A percentile compares a stretch with the other conserved stretches of the same genome.
These are phyloP conservation scores for Tryphoninae sp. DNA, from an alignment of 2,888 invertebrate genomes.

Conservation along the genomic window DNA sequence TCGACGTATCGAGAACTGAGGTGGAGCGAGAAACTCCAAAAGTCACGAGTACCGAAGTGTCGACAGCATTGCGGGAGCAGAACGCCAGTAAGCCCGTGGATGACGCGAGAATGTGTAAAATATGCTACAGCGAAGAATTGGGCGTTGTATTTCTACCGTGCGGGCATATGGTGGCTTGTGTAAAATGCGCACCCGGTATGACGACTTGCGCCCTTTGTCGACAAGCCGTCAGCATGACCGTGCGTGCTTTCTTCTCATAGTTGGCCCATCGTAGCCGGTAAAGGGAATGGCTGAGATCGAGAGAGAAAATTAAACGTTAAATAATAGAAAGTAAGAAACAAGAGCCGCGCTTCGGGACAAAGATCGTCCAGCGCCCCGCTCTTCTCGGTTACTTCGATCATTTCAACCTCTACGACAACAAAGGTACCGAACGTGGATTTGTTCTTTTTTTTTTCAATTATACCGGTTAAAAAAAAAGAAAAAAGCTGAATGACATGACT, in stretches of 20 bases:
- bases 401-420: slow-evolving; percentile 17
- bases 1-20: slow-evolving; percentile 48
- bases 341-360: not conserved
- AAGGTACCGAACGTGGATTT: slow-evolving; percentile 49
- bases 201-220: slow-evolving; percentile 95
- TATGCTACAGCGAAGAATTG: slow-evolving; percentile 94
- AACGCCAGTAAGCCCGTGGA: slow-evolving; percentile 69
- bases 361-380: slow-evolving; percentile 9
- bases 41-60: not conserved
- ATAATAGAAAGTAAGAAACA: slow-evolving; percentile 3
- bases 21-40: not conserved
- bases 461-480: not conserved
- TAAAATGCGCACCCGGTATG: slow-evolving; percentile 93
- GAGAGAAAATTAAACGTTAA: not conserved
- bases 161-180: slow-evolving; percentile 96
- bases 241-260: slow-evolving; percentile 84
- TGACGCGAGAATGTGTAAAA: slow-evolving; percentile 90
- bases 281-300: slow-evolving; percentile 3
- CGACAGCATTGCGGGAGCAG: not conserved
- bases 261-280: slow-evolving; percentile 64
- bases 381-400: slow-evolving; percentile 26
- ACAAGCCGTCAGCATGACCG: slow-evolving; percentile 86
- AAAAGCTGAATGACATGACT: slow-evolving; percentile 77
- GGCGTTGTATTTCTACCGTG: slow-evolving; percentile 97
- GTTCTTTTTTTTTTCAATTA: slow-evolving; percentile 5